phyloP scores from a whole-genome alignment of 2,888 invertebrate genomes.

The Tetheella fluctuosa region DNA sequence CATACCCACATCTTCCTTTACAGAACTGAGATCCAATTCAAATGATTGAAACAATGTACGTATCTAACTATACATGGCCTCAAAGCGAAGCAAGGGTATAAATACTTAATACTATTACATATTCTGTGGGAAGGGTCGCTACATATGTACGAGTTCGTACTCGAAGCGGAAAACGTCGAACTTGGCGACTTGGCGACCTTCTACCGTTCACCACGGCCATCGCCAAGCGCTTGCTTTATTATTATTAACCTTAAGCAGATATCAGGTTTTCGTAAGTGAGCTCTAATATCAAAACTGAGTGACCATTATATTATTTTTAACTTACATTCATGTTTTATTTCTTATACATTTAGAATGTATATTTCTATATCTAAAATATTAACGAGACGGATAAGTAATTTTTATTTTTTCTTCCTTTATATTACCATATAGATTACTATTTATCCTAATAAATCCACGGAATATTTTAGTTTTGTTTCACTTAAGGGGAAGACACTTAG shows the following conservation, averaged over 20 bases:
- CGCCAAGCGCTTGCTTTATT: constrained; percentile 6
- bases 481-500: too few relatives aligned
- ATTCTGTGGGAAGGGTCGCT: constrained; percentile 3
- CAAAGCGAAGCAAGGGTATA: background rate
- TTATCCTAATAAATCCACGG: too few relatives aligned
- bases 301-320: background rate
- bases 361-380: too few relatives aligned
- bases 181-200: constrained; percentile 28
- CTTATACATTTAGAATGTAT: too few relatives aligned
- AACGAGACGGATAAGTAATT: too few relatives aligned
- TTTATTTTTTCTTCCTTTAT: too few relatives aligned
- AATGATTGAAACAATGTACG: too few relatives aligned
- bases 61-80: background rate
- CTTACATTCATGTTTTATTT: too few relatives aligned
- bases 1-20: too few relatives aligned
- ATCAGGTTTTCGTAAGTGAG: background rate
- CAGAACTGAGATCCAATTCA: too few relatives aligned
- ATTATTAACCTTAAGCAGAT: background rate
- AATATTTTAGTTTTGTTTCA: too few relatives aligned
- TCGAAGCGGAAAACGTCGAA: constrained; percentile 22
- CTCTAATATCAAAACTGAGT: background rate
- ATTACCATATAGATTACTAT: too few relatives aligned
- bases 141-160: constrained; percentile 10
- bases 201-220: constrained; percentile 28
- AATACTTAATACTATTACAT: background rate